A percentile compares a stretch with the other conserved stretches of the same genome.
Conservation (phyloP, 2,888 invertebrate genomes). For the Dasypolia templi region DNA sequence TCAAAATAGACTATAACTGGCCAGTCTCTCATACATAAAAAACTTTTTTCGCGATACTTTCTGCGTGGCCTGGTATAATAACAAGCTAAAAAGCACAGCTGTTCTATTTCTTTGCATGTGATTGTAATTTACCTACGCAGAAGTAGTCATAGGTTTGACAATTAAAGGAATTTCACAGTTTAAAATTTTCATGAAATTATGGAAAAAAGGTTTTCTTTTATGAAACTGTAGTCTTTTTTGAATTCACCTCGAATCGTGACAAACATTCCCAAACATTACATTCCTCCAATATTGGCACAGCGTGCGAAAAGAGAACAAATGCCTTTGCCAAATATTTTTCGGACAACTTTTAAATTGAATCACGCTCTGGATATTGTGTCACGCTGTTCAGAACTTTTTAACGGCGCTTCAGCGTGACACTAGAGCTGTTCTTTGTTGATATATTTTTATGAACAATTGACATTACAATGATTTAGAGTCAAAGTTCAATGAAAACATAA, state of each 20-base stretch:
- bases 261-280: constrained; percentile 21
- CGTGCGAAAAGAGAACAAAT: constrained; percentile 42
- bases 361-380: constrained; percentile 51
- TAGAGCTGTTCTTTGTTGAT: constrained; percentile 13
- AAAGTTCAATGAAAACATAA: constrained; percentile 7
- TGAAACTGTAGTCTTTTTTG: neutral
- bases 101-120: neutral
- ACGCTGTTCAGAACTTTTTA: constrained; percentile 39
- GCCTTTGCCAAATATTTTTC: constrained; percentile 36
- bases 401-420: constrained; percentile 18
- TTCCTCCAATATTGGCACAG: constrained; percentile 24
- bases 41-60: too few relatives aligned
- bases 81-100: neutral
- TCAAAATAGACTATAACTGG: too few relatives aligned
- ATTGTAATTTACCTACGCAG: neutral
- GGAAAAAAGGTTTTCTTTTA: neutral
- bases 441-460: constrained; percentile 33
- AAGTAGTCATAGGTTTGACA: neutral
- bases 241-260: neutral
- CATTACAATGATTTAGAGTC: constrained; percentile 11
- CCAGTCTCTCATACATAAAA: too few relatives aligned
- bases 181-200: neutral
- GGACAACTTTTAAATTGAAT: constrained; percentile 57
- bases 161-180: neutral
- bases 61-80: too few relatives aligned